phyloP scores from a whole-genome alignment of 2,888 invertebrate genomes.

The Hemaris fuciformis region DNA sequence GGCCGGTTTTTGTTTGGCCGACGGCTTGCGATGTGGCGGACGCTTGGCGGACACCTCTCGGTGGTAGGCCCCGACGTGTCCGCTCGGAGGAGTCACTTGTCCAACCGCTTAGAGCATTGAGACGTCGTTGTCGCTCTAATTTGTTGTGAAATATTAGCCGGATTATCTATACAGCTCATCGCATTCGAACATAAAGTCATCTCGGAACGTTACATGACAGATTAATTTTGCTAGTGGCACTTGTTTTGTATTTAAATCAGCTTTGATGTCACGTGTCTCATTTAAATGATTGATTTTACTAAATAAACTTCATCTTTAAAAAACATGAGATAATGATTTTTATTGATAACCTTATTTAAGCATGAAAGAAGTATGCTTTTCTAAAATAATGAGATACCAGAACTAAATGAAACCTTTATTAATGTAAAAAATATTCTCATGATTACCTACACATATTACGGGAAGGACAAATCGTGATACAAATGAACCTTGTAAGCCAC shows the following conservation, averaged over 20 bases:
- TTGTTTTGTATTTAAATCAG: background rate
- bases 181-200: background rate
- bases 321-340: too few relatives aligned
- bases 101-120: constrained; percentile 48
- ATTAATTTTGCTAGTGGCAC: background rate
- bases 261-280: background rate
- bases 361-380: too few relatives aligned
- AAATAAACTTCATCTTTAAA: too few relatives aligned
- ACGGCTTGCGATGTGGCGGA: background rate
- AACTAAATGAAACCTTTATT: background rate
- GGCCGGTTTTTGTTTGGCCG: constrained; percentile 49
- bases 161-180: constrained; percentile 29
- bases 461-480: constrained; percentile 1
- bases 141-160: constrained; percentile 64
- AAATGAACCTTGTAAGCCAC: background rate
- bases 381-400: background rate
- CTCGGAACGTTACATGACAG: background rate
- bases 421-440: background rate
- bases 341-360: too few relatives aligned
- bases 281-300: too few relatives aligned
- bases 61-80: constrained; percentile 16
- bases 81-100: constrained; percentile 24
- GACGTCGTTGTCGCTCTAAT: constrained; percentile 54
- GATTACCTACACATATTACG: background rate
- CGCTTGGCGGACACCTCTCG: background rate